Conservation (phyloP, 2,797 vertebrate genomes). For the Brachyalestes nurse region DNA sequence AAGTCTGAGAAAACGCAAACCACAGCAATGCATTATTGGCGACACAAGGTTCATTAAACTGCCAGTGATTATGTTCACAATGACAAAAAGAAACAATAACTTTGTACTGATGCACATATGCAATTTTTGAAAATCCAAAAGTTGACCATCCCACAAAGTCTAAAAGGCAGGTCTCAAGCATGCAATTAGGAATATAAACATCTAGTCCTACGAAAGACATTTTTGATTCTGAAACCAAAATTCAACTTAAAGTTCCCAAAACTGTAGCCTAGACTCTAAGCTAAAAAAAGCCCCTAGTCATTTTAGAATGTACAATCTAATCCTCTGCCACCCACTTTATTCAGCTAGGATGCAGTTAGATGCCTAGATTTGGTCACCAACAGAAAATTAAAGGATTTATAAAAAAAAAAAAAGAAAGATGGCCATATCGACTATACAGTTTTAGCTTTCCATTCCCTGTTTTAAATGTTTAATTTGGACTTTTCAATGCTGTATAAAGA, state of each 20-base stretch:
- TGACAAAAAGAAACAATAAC: not conserved
- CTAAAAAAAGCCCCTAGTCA: too few relatives aligned
- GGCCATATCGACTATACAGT: too few relatives aligned
- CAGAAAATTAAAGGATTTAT: too few relatives aligned
- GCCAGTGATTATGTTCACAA: not conserved
- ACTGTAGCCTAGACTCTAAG: not conserved
- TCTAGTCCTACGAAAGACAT: not conserved
- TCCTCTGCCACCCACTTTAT: not conserved
- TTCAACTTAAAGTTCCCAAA: not conserved
- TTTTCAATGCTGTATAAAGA: not conserved
- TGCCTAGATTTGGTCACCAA: too few relatives aligned
- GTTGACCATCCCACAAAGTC: too few relatives aligned
- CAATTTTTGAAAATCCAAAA: too few relatives aligned
- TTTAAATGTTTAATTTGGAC: not conserved
- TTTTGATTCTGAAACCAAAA: not conserved
- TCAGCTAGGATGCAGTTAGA: not conserved
- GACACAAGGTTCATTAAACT: not conserved
- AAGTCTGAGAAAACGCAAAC: constrained; percentile 82
- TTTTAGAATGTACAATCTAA: not conserved
- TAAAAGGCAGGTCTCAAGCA: too few relatives aligned
- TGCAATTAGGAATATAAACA: too few relatives aligned
- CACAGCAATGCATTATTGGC: not conserved
- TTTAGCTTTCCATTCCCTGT: too few relatives aligned
- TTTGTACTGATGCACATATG: not conserved
- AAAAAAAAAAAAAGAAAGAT: too few relatives aligned